A percentile compares a stretch with the other conserved stretches of the same genome.
Evolutionary conservation across 2,888 invertebrate genomes (phyloP).

Genomic region (Leuctra nigra): DNA sequence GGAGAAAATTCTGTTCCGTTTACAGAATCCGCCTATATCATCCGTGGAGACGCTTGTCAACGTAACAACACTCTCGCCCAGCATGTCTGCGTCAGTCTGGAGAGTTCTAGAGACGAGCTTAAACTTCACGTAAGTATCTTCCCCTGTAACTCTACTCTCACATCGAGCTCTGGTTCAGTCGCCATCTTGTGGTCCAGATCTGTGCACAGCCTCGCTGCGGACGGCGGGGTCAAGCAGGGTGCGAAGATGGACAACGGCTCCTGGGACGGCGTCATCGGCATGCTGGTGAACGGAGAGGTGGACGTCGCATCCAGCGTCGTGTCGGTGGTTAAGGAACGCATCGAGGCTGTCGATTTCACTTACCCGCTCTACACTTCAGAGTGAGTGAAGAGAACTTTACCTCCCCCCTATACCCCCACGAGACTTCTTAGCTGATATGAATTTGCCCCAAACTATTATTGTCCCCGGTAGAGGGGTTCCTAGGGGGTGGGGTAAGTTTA

Average conservation of each 20-base stretch:
- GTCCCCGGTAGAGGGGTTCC: no score
- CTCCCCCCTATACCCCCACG: no score
- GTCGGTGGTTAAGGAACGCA: background rate
- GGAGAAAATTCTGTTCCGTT: background rate
- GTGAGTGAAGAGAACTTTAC: no score
- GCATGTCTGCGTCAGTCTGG: background rate
- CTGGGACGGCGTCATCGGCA: background rate
- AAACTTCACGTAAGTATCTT: constrained; percentile 7
- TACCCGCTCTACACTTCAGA: background rate
- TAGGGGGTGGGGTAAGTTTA: no score
- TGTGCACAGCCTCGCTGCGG: background rate
- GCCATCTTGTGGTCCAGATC: background rate
- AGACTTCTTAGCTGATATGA: no score
- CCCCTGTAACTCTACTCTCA: no score
- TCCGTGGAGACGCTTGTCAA: background rate
- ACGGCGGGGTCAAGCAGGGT: background rate
- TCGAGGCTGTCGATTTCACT: background rate
- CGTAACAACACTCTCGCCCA: no score
- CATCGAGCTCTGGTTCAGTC: background rate
- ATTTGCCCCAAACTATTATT: no score
- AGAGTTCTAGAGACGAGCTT: background rate
- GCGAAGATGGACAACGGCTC: background rate
- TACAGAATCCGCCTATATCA: background rate
- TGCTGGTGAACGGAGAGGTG: background rate
- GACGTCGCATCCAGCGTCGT: background rate